Evolutionary conservation across 2,113 vertebrate genomes (phyloP).

Genomic region (Dipodomys ordii): DNA sequence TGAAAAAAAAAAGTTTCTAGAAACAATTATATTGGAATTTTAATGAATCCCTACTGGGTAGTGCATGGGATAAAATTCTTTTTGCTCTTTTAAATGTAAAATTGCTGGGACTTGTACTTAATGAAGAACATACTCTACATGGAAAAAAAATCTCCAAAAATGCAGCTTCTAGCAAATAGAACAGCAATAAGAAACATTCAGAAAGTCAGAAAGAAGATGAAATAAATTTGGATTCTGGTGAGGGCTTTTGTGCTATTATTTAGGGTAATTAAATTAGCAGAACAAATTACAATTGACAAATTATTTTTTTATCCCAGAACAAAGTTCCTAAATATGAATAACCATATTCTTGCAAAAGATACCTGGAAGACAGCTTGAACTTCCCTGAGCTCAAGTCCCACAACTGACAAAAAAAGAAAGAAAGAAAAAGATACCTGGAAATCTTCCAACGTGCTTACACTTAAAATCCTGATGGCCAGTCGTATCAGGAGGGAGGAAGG

Average conservation of each 20-base stretch:
- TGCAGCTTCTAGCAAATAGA: not conserved
- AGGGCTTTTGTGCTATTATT: conserved; percentile 45
- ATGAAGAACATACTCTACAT: conserved; percentile 7
- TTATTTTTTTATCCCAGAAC: not conserved
- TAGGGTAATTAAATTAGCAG: not conserved
- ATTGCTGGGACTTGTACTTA: conserved; percentile 36
- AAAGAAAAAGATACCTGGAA: not conserved
- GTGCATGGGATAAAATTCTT: conserved; percentile 21
- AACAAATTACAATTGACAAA: not conserved
- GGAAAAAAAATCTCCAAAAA: not conserved
- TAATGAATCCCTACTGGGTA: conserved; percentile 17
- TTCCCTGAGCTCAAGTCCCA: too few relatives aligned
- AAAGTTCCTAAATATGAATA: not conserved
- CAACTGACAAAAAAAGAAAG: too few relatives aligned
- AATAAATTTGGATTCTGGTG: not conserved
- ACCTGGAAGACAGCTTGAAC: not conserved
- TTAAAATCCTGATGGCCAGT: not conserved
- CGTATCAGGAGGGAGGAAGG: conserved; percentile 22
- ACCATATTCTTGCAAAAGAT: not conserved
- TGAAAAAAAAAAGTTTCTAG: conserved; percentile 33
- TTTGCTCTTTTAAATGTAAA: conserved; percentile 43
- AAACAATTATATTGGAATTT: not conserved
- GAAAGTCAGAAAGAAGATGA: conserved; percentile 24
- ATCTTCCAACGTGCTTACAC: not conserved
- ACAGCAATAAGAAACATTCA: conserved; percentile 24